phyloP scores from a whole-genome alignment of 2,797 vertebrate species.

The Gouania willdenowi region DNA sequence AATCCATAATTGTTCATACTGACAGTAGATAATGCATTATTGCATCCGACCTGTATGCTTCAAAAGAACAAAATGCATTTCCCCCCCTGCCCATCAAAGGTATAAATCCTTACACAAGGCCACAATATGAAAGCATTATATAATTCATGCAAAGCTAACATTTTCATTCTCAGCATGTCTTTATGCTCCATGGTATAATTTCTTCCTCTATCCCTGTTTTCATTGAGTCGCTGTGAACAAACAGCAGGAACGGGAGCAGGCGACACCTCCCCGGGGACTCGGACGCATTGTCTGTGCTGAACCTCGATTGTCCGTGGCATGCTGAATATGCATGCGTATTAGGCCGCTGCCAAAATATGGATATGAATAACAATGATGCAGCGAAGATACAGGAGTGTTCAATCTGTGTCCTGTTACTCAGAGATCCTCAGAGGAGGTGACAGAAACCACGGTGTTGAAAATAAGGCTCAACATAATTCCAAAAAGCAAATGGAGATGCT shows the following conservation, averaged over 20 bases:
- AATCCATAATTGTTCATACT: too few species aligned
- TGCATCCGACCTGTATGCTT: not conserved
- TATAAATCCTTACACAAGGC: conserved; percentile 13
- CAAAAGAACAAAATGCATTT: too few species aligned
- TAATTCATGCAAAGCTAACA: conserved; percentile 10
- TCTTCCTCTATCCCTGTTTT: conserved; percentile 20
- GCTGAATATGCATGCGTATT: conserved; percentile 48
- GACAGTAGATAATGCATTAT: too few species aligned
- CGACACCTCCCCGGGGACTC: conserved; percentile 41
- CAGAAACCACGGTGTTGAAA: conserved; percentile 15
- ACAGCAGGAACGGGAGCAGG: conserved; percentile 30
- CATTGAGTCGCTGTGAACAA: conserved; percentile 38
- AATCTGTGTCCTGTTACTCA: conserved; percentile 25
- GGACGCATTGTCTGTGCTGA: conserved; percentile 28
- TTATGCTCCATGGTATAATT: conserved; percentile 33
- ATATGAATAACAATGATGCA: conserved; percentile 50
- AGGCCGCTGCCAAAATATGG: conserved; percentile 33
- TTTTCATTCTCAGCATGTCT: conserved; percentile 32
- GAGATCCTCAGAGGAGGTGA: conserved; percentile 8
- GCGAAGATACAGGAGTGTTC: conserved; percentile 19
- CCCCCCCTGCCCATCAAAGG: not conserved
- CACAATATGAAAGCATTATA: conserved; percentile 2
- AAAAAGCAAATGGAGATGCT: conserved; percentile 17
- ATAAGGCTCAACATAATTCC: conserved; percentile 20
- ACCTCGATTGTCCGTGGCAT: conserved; percentile 37